A percentile compares a stretch with the other conserved stretches of the same genome.
phyloP scores from a whole-genome alignment of 2,797 vertebrate species.

The Yasuhikotakia modesta region DNA sequence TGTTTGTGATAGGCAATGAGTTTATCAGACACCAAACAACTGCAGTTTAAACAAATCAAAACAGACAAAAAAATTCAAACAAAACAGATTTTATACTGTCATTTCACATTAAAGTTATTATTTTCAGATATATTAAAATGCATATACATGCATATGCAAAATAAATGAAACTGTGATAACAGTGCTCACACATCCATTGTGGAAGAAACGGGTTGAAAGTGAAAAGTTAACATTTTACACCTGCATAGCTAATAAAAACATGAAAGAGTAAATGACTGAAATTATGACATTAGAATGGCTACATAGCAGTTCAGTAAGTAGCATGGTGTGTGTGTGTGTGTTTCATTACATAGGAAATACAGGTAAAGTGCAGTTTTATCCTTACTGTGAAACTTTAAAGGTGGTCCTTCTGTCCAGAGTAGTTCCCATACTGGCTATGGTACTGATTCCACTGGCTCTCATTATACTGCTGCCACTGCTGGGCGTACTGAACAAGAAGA shows the following conservation, averaged over 20 bases:
- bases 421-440: conserved; percentile 87
- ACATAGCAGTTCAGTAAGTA: no score
- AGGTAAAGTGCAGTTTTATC: not conserved
- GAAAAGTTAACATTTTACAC: not conserved
- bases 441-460: conserved; percentile 94
- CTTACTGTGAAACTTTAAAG: conserved; percentile 1
- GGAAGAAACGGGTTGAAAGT: not conserved
- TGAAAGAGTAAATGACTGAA: not conserved
- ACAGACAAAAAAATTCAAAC: not conserved
- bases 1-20: not conserved
- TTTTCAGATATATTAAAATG: not conserved
- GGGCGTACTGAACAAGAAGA: conserved; percentile 78
- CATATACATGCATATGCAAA: conserved; percentile 1
- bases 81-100: not conserved
- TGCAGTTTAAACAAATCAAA: conserved; percentile 23
- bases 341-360: not conserved
- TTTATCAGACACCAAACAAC: not conserved
- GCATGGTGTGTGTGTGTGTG: not conserved
- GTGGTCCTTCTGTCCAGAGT: conserved; percentile 58
- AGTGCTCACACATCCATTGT: not conserved
- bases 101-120: not conserved
- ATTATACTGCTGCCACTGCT: conserved; percentile 96
- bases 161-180: not conserved
- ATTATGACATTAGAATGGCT: no score
- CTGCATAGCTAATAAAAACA: not conserved